Evolutionary conservation across 2,113 vertebrate genomes (phyloP), one percentile per base, ranked within the genome.

Genomic region (Corythaixoides concolor): DNA sequence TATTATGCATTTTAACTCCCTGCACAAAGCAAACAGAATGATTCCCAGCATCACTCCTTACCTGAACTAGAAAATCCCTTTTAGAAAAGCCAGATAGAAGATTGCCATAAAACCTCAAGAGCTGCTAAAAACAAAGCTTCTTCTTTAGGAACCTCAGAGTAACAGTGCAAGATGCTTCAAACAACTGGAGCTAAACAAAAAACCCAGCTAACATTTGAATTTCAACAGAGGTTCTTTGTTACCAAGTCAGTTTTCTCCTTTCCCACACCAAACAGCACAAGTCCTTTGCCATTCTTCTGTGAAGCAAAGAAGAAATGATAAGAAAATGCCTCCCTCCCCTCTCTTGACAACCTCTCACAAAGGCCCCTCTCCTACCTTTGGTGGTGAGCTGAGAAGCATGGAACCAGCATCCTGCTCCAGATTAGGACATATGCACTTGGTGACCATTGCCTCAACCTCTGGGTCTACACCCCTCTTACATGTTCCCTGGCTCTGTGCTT

Each of bases 391-490:
- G 10, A 64, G 11, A 23, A 86, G 6, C 27, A 43, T 2, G 4
- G 33, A 68, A 75, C 14, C 33, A 28, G 20, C 17, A 78, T 10
- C 14, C 26, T 59, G 26, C n/a, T 30, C 20, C 30, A 84, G 37
- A 59, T 91, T 0, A 55, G 12, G 28, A 69, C 4, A 27, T 11
- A 12, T 0, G 6, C 1, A 2, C 12, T 53, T 2, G 1, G 11
- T 26, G 35, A 87, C 13, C 27, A 63, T 15, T 12, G 13, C 52
- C 28, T 70, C 23, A 35, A 3, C 11, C 28, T 80, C 37, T 39
- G 6, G 6, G 4, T 53, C n/a, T 78, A 28, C 24, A 41, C 55
- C 5, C 13, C 30, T 85, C 52, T 49, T 59, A 72, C 1, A 41
- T 4, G 1, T 5, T 52, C 21, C 33, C 22, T 47, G 35, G 21